A percentile compares a stretch with the other conserved stretches of the same genome.
Conservation (phyloP, 2,888 invertebrate genomes). For the Yponomeuta evonymella region DNA sequence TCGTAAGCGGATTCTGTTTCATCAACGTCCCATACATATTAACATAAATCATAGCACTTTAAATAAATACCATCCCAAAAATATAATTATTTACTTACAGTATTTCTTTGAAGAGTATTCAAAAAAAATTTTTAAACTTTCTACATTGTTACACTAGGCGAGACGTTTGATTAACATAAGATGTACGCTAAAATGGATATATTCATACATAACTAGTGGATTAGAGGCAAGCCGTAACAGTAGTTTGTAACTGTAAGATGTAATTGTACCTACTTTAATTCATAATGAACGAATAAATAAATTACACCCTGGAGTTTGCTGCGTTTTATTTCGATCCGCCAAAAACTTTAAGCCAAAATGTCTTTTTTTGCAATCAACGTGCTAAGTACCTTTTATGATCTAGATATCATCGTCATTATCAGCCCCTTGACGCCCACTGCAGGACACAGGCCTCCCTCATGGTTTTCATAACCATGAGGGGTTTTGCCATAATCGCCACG, state of each 20-base stretch:
- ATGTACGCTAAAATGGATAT: neutral
- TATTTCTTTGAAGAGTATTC: slow-evolving; percentile 7
- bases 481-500: no score
- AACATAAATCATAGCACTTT: neutral
- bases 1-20: slow-evolving; percentile 10
- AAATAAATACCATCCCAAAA: neutral
- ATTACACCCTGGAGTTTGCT: neutral
- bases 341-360: no score
- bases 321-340: no score
- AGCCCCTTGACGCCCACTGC: no score
- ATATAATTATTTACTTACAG: neutral
- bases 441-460: no score
- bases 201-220: neutral
- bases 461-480: no score
- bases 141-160: no score
- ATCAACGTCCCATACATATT: neutral
- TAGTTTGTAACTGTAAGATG: slow-evolving; percentile 3
- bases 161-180: neutral
- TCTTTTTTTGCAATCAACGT: no score
- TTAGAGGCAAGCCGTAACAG: neutral
- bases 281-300: slow-evolving; percentile 4
- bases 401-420: no score
- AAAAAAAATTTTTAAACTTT: neutral
- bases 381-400: no score
- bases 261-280: slow-evolving; percentile 9